Evolutionary conservation across 1,140 invertebrate genomes (phyloP).

Genomic region (Drosophila kurseongensis): DNA sequence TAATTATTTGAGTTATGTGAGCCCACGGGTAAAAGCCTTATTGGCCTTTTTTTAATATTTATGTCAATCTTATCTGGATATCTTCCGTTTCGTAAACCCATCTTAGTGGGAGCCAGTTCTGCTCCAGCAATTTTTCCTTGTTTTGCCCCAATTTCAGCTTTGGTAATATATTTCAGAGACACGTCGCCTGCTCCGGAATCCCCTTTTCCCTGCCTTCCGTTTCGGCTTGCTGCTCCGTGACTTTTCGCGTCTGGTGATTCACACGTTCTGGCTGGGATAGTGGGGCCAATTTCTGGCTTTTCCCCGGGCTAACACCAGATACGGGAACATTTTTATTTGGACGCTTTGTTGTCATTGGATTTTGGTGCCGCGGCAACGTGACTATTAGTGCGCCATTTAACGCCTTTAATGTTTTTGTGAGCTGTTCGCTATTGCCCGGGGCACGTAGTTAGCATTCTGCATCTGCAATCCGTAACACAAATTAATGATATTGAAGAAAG

Average conservation of each 20-base stretch:
- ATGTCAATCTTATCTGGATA: conserved; percentile 34
- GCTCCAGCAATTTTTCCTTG: conserved; percentile 19
- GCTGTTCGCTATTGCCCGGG: conserved; percentile 15
- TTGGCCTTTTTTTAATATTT: conserved; percentile 28
- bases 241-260: conserved; percentile 45
- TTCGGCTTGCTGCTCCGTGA: conserved; percentile 39
- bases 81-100: conserved; percentile 33
- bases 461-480: conserved; percentile 44
- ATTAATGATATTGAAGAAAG: conserved; percentile 41
- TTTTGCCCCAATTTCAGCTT: conserved; percentile 21
- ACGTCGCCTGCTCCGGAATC: conserved; percentile 22
- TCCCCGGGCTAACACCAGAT: conserved; percentile 22
- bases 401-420: conserved; percentile 37
- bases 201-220: not conserved
- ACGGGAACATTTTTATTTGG: conserved; percentile 38
- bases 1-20: not conserved
- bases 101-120: conserved; percentile 22
- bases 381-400: conserved; percentile 57
- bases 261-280: conserved; percentile 38
- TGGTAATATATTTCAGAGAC: conserved; percentile 40
- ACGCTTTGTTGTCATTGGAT: conserved; percentile 17
- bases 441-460: conserved; percentile 54
- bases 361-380: conserved; percentile 29
- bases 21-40: not conserved
- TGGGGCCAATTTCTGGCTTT: conserved; percentile 35